Evolutionary conservation across 2,888 invertebrate genomes (phyloP), one percentile per base, ranked within the genome.

Genomic region (Drosophila recens): DNA sequence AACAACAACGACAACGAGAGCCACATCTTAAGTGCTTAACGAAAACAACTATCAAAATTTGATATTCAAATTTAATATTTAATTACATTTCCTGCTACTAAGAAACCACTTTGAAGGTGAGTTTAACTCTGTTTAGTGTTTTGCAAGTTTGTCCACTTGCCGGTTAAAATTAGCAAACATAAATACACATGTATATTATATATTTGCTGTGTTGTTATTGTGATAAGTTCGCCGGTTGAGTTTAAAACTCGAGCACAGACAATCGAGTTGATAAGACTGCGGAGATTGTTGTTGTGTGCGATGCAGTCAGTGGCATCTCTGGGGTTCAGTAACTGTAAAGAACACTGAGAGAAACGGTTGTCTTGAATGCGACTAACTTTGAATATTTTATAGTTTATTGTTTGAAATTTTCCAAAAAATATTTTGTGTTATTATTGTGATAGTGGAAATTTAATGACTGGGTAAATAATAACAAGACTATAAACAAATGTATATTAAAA

Each of bases 151-250:
- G 13, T 8, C 13, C 45, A 15, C n/a, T 13, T 20, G 17, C 38
- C 61, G 59, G 54, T 36, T 46, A 36, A 56, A 27, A 61, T 23
- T 46, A 42, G 56, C 43, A 53, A 53, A 59, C 11, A 33, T 17
- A 13, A 36, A 13, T 5, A 13, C 5, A 13, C 13, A 64, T 2
- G 15, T 30, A 33, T 6, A 34, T 6, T 23, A 34, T 27, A 9
- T 4, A 27, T 27, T 27, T 17, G 15, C 11, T 38, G 38, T 48
- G 13, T 30, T 43, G 15, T 38, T 13, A 30, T 49, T 33, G 36
- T 65, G 75, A 74, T 65, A 65, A 79, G 17, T 62, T 49, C n/a
- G 75, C 75, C 75, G 75, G 68, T 58, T 74, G 75, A 61, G 30
- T 40, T 54, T 36, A 30, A 62, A 15, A 30, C 30, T 40, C 20